Conservation (phyloP, 2,888 invertebrate genomes). For the Cloeon dipterum region DNA sequence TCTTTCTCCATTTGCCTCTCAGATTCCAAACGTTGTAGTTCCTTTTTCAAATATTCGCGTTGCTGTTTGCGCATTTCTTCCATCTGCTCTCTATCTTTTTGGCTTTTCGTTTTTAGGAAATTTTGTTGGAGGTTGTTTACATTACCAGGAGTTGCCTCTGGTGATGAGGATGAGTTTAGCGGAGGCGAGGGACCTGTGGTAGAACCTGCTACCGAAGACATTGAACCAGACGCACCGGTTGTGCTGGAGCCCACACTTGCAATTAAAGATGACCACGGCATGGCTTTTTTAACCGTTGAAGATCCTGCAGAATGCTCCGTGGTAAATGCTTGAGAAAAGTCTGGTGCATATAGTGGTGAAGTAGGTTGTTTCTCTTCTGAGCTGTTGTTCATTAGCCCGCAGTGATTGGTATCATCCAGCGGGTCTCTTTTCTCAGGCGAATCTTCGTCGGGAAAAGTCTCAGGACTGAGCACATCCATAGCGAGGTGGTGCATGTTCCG, state of each 20-base stretch:
- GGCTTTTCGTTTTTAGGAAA: conserved; percentile 71
- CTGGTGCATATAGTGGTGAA: conserved; percentile 20
- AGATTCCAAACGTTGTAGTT: conserved; percentile 50
- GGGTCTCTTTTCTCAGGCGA: too few species aligned
- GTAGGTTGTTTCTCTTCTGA: conserved; percentile 35
- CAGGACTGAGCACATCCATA: too few species aligned
- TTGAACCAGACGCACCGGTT: too few species aligned
- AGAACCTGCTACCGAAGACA: conserved; percentile 1
- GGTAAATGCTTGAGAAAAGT: conserved; percentile 45
- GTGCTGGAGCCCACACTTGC: conserved; percentile 40
- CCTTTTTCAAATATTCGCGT: conserved; percentile 53
- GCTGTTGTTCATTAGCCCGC: conserved; percentile 14
- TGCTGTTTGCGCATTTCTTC: conserved; percentile 52
- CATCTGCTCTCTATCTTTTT: too few species aligned
- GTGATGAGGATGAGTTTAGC: conserved; percentile 24
- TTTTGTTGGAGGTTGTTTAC: conserved; percentile 26
- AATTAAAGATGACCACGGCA: conserved; percentile 78
- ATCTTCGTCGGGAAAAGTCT: too few species aligned
- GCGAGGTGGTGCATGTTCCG: too few species aligned
- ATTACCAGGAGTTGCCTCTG: conserved; percentile 7
- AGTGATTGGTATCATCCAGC: too few species aligned
- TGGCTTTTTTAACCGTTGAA: conserved; percentile 51
- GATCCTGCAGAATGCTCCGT: conserved; percentile 9
- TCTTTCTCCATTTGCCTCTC: conserved; percentile 52
- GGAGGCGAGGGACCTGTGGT: conserved; percentile 24